Conservation (phyloP, 53 echinoderm and acorn worm genomes). For the Paelopatides confundens region DNA sequence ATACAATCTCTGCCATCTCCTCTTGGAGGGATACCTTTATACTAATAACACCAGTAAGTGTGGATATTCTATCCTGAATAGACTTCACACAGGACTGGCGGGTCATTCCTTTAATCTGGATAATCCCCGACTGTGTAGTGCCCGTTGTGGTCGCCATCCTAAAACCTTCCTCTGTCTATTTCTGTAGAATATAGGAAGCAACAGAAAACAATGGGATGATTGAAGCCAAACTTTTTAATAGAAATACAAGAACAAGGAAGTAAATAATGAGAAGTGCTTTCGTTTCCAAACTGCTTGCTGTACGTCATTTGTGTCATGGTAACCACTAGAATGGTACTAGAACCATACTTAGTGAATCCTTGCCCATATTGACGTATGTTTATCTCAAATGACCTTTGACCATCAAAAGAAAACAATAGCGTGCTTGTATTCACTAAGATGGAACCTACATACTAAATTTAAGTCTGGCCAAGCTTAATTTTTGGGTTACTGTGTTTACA, state of each 20-base stretch:
- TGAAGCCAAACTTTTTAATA: not conserved
- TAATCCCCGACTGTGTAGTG: not conserved
- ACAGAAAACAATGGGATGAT: not conserved
- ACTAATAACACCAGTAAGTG: slow-evolving; percentile 53
- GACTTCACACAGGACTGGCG: slow-evolving; percentile 86
- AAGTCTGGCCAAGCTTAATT: too few species aligned
- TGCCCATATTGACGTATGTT: too few species aligned
- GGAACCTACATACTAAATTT: too few species aligned
- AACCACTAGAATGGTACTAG: too few species aligned
- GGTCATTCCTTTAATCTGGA: slow-evolving; percentile 82
- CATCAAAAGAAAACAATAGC: too few species aligned
- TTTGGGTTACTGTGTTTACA: too few species aligned
- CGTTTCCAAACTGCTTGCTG: not conserved
- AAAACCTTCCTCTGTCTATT: not conserved
- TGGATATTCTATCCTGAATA: slow-evolving; percentile 64
- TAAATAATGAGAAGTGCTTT: not conserved
- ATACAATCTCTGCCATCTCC: slow-evolving; percentile 46
- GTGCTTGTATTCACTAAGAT: too few species aligned
- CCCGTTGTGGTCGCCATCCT: not conserved
- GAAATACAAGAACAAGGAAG: not conserved
- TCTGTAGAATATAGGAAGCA: not conserved
- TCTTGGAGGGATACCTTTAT: slow-evolving; percentile 71
- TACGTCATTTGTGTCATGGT: too few species aligned
- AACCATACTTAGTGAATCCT: too few species aligned
- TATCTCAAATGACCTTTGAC: too few species aligned